A percentile compares a stretch with the other conserved stretches of the same genome.
phyloP scores from a whole-genome alignment of 2,888 invertebrate genomes.

The Athrips mouffetella region DNA sequence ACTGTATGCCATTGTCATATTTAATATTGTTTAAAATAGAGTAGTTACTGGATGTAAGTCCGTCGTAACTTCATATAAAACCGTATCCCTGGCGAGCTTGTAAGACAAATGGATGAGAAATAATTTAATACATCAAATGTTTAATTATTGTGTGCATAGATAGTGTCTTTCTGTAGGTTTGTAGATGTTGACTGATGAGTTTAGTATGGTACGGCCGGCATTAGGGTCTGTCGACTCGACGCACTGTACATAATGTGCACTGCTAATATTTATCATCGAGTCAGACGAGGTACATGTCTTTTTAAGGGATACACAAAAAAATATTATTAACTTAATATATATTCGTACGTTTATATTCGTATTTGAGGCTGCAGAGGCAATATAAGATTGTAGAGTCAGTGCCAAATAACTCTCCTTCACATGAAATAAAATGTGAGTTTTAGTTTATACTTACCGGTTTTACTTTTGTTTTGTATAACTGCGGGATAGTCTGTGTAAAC shows the following conservation, averaged over 20 bases:
- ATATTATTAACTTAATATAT: slow-evolving; percentile 29
- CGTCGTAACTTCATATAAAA: slow-evolving; percentile 6
- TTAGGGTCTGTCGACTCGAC: neutral
- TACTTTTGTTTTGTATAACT: slow-evolving; percentile 1
- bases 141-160: slow-evolving; percentile 29
- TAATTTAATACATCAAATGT: slow-evolving; percentile 74
- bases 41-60: slow-evolving; percentile 37
- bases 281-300: slow-evolving; percentile 25
- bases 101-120: slow-evolving; percentile 51
- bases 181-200: slow-evolving; percentile 27
- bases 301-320: slow-evolving; percentile 56
- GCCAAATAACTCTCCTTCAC: slow-evolving; percentile 31
- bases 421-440: neutral
- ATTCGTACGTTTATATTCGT: slow-evolving; percentile 31
- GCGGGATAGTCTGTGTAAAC: neutral
- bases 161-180: slow-evolving; percentile 22
- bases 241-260: slow-evolving; percentile 68
- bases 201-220: neutral
- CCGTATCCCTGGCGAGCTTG: slow-evolving; percentile 53
- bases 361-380: slow-evolving; percentile 59
- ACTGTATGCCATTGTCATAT: slow-evolving; percentile 73
- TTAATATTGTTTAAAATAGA: slow-evolving; percentile 64
- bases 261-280: slow-evolving; percentile 43
- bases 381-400: slow-evolving; percentile 33
- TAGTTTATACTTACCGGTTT: slow-evolving; percentile 4